Base-by-base conservation (phyloP, 92 coral and sea anemone genomes). In the Heteractis magnifica region DNA sequence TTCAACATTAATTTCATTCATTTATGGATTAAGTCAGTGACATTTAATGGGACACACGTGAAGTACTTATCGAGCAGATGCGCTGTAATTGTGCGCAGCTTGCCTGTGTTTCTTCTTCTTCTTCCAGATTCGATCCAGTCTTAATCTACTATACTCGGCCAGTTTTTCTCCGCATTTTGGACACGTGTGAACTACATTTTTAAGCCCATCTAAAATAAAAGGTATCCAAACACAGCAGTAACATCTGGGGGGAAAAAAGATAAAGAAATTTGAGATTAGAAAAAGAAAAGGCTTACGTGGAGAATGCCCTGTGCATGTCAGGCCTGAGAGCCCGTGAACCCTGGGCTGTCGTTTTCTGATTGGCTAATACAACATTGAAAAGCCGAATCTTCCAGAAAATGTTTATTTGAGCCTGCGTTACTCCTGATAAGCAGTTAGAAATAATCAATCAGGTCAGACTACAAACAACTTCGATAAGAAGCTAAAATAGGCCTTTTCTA, bases 191-290 rank as follows among this genome's bases (percentile, higher is more conserved):
- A 95, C 91, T 53, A 95, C 94, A 75, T 95, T 95, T 78, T 95
- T 95, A 41, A 95, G 90, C 10, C 92, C 97, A 49, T 95, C 98
- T 79, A 95, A 76, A 59, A 93, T 86, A 75, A 93, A 95, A 34
- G 98, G 98, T 44, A 90, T 91, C 97, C 98, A 95, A 76, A 93
- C 70, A 76, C 98, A 95, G 56, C 97, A 95, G 83, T 95, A 95
- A 75, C 98, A 95, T 83, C 98, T 95, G 88, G 0, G 1, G 58
- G 71, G 53, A 68, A n/a, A 76, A 70, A 19, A 52, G 6, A 83
- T 62, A 4, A 12, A 15, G 7, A 26, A 26, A 12, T 26, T 44
- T 0, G 49, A 20, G 10, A 9, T 12, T n/a, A n/a, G 20, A 26
- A 10, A 68, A 26, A 68, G 23, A 10, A 68, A 26, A 6, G 6